phyloP scores from a whole-genome alignment of 2,113 vertebrate species.

The Porphyrio hochstetteri region DNA sequence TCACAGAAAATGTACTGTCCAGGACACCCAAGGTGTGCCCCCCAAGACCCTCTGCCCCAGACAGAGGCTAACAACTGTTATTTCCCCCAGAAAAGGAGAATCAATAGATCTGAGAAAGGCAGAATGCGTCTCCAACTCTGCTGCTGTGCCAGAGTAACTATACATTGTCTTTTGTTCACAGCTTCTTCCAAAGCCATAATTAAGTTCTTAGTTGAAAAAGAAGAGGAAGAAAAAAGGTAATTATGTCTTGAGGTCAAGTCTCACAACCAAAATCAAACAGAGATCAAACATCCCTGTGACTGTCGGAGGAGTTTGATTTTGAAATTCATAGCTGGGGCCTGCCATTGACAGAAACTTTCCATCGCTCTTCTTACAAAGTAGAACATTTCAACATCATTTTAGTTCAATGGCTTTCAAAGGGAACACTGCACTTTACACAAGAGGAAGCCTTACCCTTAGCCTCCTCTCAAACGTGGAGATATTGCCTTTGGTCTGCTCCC shows the following conservation, averaged over 20 bases:
- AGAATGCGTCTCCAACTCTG: not conserved
- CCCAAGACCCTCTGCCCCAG: not conserved
- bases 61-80: not conserved
- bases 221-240: constrained; percentile 10
- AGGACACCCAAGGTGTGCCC: not conserved
- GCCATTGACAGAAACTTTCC: constrained; percentile 26
- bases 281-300: constrained; percentile 18
- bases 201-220: constrained; percentile 46
- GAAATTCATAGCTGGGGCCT: constrained; percentile 40
- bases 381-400: constrained; percentile 24
- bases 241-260: constrained; percentile 50
- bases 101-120: not conserved
- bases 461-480: constrained; percentile 93
- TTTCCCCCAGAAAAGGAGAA: not conserved
- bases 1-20: not conserved
- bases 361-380: not conserved
- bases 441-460: constrained; percentile 86
- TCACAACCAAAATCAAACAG: constrained; percentile 37
- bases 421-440: constrained; percentile 13
- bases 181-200: constrained; percentile 55
- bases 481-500: constrained; percentile 94
- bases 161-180: not conserved
- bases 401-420: constrained; percentile 37
- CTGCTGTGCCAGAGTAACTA: not conserved
- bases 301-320: not conserved